Base-by-base conservation (phyloP, 2,888 invertebrate species). In the Scaeva pyrastri region DNA sequence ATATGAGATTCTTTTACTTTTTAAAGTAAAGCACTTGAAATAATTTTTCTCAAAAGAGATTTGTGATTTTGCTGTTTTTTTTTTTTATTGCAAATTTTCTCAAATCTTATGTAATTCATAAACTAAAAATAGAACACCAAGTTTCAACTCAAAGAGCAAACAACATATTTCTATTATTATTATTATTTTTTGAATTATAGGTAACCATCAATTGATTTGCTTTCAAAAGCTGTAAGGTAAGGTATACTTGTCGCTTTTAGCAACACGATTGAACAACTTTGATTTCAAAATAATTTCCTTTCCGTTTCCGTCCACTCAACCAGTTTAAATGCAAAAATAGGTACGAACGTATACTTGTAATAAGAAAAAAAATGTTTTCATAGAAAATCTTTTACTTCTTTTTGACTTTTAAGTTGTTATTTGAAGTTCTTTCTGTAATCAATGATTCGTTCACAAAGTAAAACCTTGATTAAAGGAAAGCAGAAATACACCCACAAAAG, bases 281-380 rank as follows among this genome's bases (percentile, higher is more conserved):
- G 56, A 58, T 58, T 58, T 58, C 2, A 58, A 58, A 31, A 36
- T 7, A 21, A 58, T 36, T 58, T 36, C 36, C 31, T 58, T 36
- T 36, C 12, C 16, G 19, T 58, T 36, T 36, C 12, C 16, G 19
- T 36, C 19, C 16, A 56, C 56, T 58, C 56, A 19, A 31, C 19
- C 19, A 58, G 56, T 36, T 36, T 2, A 58, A 19, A 58, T 19
- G 21, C 19, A 36, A 58, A 58, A 52, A 23, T 8, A n/a, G n/a
- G n/a, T n/a, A n/a, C n/a, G n/a, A n/a, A n/a, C n/a, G n/a, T 31
- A 55, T 8, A 43, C 12, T n/a, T n/a, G n/a, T n/a, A n/a, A n/a
- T n/a, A n/a, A n/a, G n/a, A n/a, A n/a, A n/a, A 43, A 26, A 14
- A 56, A 56, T 10, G 21, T 6, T 50, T 50, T 11, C 12, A 36